Conservation (phyloP, 35 echinoderm and acorn worm genomes). For the Lytechinus variegatus region DNA sequence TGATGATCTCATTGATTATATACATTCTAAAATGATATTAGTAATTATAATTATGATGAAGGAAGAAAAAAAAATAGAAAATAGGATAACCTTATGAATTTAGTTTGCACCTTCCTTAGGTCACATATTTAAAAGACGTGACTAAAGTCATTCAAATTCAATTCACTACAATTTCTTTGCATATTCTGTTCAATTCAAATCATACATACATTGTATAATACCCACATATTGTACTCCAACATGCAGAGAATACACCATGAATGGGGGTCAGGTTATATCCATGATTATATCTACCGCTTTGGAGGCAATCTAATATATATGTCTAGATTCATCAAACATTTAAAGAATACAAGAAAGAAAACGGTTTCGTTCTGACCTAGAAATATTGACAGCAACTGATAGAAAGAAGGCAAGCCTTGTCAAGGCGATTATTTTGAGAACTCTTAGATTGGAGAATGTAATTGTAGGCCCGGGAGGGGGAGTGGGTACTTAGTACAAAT, state of each 20-base stretch:
- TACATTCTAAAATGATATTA: too few relatives aligned
- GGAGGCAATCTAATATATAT: background rate
- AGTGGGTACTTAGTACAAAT: too few relatives aligned
- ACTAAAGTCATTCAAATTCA: too few relatives aligned
- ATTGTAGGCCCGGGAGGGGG: background rate
- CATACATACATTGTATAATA: background rate
- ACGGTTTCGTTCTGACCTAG: background rate
- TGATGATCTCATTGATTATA: too few relatives aligned
- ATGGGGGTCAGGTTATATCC: background rate
- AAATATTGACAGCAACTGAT: background rate
- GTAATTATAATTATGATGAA: too few relatives aligned
- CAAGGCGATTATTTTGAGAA: background rate
- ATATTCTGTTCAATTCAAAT: background rate
- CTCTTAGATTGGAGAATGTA: background rate
- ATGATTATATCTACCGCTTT: background rate
- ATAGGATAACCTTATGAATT: too few relatives aligned
- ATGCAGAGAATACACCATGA: background rate
- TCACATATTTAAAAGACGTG: too few relatives aligned
- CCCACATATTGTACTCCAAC: background rate
- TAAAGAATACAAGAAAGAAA: background rate
- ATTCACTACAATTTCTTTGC: too few relatives aligned
- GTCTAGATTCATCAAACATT: background rate
- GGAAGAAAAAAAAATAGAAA: too few relatives aligned
- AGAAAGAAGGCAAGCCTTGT: background rate
- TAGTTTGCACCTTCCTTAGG: too few relatives aligned